These are phyloP conservation scores for Periphyllus acericola DNA, from an alignment of 2,888 invertebrate species.

Conservation along the genomic window DNA sequence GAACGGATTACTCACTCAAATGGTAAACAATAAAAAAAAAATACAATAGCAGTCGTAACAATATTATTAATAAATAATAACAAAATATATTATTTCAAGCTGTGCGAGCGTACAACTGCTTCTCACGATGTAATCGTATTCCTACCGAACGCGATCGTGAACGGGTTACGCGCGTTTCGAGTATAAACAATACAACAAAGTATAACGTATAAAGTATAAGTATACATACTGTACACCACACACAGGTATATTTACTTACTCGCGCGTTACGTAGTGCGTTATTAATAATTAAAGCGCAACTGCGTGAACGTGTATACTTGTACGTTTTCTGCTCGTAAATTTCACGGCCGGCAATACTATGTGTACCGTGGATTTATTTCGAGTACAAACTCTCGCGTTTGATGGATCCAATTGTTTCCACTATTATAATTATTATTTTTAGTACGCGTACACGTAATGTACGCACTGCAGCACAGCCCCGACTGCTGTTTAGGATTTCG, in stretches of 20 bases:
- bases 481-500: no score
- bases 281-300: background rate
- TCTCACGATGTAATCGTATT: no score
- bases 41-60: background rate
- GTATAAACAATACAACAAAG: no score
- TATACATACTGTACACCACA: background rate
- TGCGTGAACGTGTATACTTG: background rate
- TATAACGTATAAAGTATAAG: background rate
- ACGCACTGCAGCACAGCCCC: no score
- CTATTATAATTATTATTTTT: background rate
- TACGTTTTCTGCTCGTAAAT: constrained; percentile 16
- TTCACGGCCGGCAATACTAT: background rate
- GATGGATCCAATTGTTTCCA: background rate
- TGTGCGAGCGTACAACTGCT: background rate
- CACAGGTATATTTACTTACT: background rate
- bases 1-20: background rate
- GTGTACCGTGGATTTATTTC: no score
- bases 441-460: no score
- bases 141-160: background rate
- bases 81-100: background rate
- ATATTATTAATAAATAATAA: background rate
- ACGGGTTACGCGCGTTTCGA: background rate
- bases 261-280: background rate
- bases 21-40: background rate
- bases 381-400: background rate